Base-by-base conservation (phyloP, 2,888 invertebrate species). In the Eupithecia insigniata region DNA sequence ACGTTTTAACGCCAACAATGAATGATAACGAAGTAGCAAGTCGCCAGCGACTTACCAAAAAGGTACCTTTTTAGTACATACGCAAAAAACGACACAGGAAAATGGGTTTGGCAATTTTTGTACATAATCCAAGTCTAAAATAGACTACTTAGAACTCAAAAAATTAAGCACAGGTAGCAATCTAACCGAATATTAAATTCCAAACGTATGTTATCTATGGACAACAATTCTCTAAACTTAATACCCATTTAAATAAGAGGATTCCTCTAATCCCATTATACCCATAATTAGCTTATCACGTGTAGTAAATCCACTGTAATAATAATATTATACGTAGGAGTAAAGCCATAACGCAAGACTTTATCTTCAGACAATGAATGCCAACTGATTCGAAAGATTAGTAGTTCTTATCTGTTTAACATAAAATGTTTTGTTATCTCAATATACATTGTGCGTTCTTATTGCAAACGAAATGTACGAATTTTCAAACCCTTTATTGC, bases 71-170 rank as follows among this genome's bases (percentile, higher is more conserved):
- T 14, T 28, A 28, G 14, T 2, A 62, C 34, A 34, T 62, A 64
- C 34, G 14, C 30, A 64, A 36, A 34, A 10, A 64, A 10, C 28
- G 30, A 30, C 32, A 62, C 36, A 36, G 32, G 12, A 39, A 22
- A 60, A 30, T 30, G 7, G 61, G 39, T 71, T 74, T 74, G 74
- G 74, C 74, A 69, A 68, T 60, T 55, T 28, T 36, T 22, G 58
- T 58, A 58, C 12, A 67, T 8, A 55, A 26, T 34, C 22, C 0
- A 32, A 55, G 55, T 55, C 22, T 26, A 55, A 26, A 22, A 51
- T 22, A 22, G 26, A 55, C 22, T 10, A n/a, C n/a, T n/a, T n/a
- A 12, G 10, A 51, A 51, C n/a, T 51, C 26, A 26, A 51, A 22
- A 26, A 51, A 26, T 51, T 51, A 22, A 51, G 12, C 22, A 51